Evolutionary conservation across 2,888 invertebrate species (phyloP).

Genomic region (Dryobota labecula): DNA sequence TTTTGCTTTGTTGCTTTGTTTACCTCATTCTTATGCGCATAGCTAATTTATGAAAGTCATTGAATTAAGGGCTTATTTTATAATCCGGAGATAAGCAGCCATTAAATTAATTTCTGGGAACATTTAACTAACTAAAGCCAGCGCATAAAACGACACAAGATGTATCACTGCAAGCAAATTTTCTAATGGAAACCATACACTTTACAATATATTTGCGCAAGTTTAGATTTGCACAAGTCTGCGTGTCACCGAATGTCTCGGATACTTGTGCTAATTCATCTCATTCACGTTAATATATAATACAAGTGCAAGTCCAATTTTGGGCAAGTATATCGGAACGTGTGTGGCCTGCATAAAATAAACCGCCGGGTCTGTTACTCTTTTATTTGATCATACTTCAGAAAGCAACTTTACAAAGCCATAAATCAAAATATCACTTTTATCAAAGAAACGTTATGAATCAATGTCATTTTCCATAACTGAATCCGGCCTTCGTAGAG

Average conservation of each 20-base stretch:
- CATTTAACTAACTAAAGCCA: slow-evolving; percentile 39
- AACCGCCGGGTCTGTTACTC: slow-evolving; percentile 1
- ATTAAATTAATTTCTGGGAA: slow-evolving; percentile 53
- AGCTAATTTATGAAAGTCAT: slow-evolving; percentile 74
- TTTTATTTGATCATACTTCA: slow-evolving; percentile 50
- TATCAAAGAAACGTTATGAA: slow-evolving; percentile 75
- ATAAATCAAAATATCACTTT: slow-evolving; percentile 61
- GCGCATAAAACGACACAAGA: background rate
- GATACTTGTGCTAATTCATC: too few relatives aligned
- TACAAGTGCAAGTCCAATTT: too few relatives aligned
- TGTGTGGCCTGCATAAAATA: too few relatives aligned
- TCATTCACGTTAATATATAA: too few relatives aligned
- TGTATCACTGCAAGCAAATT: background rate
- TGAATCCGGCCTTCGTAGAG: slow-evolving; percentile 76
- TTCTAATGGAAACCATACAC: too few relatives aligned
- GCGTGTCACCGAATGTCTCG: too few relatives aligned
- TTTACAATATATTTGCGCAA: too few relatives aligned
- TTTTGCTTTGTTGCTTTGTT: slow-evolving; percentile 73
- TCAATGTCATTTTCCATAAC: slow-evolving; percentile 82
- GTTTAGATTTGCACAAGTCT: too few relatives aligned
- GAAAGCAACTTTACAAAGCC: slow-evolving; percentile 45
- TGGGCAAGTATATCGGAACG: too few relatives aligned
- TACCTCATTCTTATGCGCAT: slow-evolving; percentile 77
- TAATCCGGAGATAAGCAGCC: slow-evolving; percentile 63
- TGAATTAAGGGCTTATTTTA: slow-evolving; percentile 65